phyloP scores from a whole-genome alignment of 2,113 vertebrate species.

The Aleadryas rufinucha region DNA sequence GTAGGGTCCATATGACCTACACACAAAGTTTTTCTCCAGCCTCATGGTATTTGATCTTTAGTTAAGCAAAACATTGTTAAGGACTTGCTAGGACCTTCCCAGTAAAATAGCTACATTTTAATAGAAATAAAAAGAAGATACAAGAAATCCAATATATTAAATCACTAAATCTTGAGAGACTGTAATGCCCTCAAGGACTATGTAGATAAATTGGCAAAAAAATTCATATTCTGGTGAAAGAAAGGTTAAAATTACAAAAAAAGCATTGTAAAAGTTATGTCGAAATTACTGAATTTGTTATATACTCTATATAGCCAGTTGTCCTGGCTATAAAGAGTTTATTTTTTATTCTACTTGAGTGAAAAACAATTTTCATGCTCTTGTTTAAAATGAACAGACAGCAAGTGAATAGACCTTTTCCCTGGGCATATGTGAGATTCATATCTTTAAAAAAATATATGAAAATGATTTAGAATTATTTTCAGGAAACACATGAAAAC shows the following conservation, averaged over 20 bases:
- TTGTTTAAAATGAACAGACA: background rate
- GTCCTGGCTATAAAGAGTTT: background rate
- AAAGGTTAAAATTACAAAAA: background rate
- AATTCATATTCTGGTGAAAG: background rate
- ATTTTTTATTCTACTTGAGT: background rate
- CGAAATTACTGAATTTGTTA: background rate
- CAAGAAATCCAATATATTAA: background rate
- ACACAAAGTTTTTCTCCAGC: background rate
- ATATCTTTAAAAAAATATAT: background rate
- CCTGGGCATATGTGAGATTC: background rate
- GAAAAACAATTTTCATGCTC: background rate
- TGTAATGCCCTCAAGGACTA: background rate
- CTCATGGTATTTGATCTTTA: background rate
- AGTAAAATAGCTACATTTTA: background rate
- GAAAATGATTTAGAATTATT: background rate
- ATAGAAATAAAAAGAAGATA: background rate
- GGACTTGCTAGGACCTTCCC: background rate
- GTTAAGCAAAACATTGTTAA: background rate
- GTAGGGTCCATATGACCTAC: background rate
- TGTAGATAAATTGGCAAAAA: background rate
- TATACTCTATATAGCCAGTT: background rate
- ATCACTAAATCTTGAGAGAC: background rate
- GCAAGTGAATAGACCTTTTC: background rate
- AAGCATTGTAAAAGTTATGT: accelerated
- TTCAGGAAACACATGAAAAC: background rate